Percentiles rank a stretch among this genome's conserved stretches.
Conservation (phyloP, 2,113 vertebrate species). For the Xiphophorus hellerii region DNA sequence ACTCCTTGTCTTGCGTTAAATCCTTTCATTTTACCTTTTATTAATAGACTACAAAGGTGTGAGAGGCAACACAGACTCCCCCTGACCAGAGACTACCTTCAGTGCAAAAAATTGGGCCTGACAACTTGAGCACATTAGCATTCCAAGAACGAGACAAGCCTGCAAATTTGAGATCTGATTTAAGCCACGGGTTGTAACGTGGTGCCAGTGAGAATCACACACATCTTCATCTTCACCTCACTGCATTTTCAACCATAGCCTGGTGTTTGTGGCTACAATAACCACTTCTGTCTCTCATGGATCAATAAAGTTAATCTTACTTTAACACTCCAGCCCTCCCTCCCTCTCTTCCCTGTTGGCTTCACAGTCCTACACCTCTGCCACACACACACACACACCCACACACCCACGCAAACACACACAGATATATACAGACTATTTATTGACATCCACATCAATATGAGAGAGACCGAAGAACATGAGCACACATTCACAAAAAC, state of each 20-base stretch:
- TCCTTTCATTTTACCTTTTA: too few species aligned
- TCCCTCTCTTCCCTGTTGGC: constrained; percentile 1
- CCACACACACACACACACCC: constrained; percentile 15
- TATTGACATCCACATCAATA: constrained; percentile 47
- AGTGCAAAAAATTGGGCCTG: background rate
- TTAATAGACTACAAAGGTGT: too few species aligned
- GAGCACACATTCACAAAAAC: constrained; percentile 24
- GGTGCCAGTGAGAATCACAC: constrained; percentile 10
- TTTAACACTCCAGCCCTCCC: constrained; percentile 31
- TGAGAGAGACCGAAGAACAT: constrained; percentile 20
- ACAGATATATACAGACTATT: constrained; percentile 22
- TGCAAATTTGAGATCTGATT: constrained; percentile 29
- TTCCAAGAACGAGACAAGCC: background rate
- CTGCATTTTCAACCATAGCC: constrained; percentile 35
- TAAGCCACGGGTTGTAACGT: constrained; percentile 16
- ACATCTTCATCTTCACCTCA: constrained; percentile 27
- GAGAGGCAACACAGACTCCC: background rate
- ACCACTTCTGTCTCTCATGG: constrained; percentile 30
- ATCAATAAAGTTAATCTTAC: constrained; percentile 66
- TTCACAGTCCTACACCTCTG: background rate
- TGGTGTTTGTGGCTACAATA: constrained; percentile 45
- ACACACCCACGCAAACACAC: constrained; percentile 23
- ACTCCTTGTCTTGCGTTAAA: too few species aligned
- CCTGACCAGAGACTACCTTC: background rate
- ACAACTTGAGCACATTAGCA: constrained; percentile 8